Base-by-base conservation (phyloP, 2,113 vertebrate species). In the Epinephelus lanceolatus region DNA sequence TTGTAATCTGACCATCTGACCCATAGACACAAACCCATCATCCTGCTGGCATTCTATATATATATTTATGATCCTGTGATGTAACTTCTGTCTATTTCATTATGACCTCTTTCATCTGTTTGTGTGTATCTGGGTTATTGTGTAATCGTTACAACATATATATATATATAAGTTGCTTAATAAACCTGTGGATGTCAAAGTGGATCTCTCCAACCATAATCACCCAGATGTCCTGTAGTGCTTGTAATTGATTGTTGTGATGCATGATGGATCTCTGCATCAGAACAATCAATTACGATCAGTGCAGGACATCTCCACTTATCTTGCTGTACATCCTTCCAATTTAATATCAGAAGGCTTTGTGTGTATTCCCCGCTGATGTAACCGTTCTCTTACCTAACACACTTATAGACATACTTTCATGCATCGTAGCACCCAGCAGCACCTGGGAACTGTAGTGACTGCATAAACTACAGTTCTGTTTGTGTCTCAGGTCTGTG, bases 1-100 rank as follows among this genome's bases (percentile, higher is more conserved):
- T 62, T 71, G 60, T 91, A 92, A 93, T 94, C 90, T 90, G 89
- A 84, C 88, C 78, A 92, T 86, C 84, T 94, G 89, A 93, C 92
- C 90, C 76, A 84, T 33, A 87, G 73, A 94, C 87, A 90, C 78
- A 83, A 83, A 87, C 79, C 60, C 73, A 70, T 91, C 85, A 82
- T 83, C 78, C 80, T 30, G 6, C 80, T 76, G 80, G 18, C 49
- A 49, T 86, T 75, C 71, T 72, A 66, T 73, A 66, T 59, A 51
- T 59, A 51, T 80, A 73, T 12, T 47, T 86, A 23, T 80, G 37
- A 85, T 79, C 75, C 80, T 53, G 61, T 92, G 88, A 88, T 83
- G 74, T 89, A 93, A 90, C 76, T 1, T 33, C 13, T 21, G 21
- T 85, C 55, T 60, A 23, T 77, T 72, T 77, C 27, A 23, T 53